Evolutionary conservation across 2,113 vertebrate species (phyloP).

Genomic region (Microcebus jonahi): DNA sequence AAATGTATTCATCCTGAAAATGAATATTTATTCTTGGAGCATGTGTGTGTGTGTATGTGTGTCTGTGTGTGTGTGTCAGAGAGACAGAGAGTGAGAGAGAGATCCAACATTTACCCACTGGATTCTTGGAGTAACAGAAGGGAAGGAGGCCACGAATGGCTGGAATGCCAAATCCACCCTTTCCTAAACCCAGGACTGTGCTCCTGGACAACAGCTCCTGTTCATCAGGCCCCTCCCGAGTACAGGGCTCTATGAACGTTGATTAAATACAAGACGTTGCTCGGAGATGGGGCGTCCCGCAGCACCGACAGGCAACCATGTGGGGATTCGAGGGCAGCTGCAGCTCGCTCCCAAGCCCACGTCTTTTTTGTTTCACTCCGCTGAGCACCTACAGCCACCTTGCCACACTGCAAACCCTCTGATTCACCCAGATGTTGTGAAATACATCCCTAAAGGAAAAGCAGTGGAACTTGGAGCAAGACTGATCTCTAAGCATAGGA

Average conservation of each 20-base stretch:
- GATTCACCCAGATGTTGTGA: accelerated
- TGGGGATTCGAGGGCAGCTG: accelerated
- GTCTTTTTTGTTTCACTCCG: accelerated
- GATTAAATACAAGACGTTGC: accelerated
- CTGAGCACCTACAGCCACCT: accelerated
- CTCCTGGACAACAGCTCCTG: not conserved
- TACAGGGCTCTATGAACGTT: accelerated
- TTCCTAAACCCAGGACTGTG: not conserved
- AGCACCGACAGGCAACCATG: accelerated
- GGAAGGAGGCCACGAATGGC: no score
- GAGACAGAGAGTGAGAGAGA: not conserved
- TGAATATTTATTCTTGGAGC: not conserved
- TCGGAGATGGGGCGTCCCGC: accelerated
- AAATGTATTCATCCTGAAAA: not conserved
- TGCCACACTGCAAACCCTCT: not conserved
- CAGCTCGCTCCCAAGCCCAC: no score
- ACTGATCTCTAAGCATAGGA: no score
- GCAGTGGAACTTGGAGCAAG: not conserved
- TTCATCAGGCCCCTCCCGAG: not conserved
- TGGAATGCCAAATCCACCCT: no score
- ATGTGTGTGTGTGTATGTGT: accelerated
- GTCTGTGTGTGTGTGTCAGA: no score
- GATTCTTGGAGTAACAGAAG: not conserved
- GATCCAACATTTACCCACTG: not conserved
- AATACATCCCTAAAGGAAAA: not conserved